Evolutionary conservation across 2,797 vertebrate species (phyloP).

Genomic region (Danio albolineatus): DNA sequence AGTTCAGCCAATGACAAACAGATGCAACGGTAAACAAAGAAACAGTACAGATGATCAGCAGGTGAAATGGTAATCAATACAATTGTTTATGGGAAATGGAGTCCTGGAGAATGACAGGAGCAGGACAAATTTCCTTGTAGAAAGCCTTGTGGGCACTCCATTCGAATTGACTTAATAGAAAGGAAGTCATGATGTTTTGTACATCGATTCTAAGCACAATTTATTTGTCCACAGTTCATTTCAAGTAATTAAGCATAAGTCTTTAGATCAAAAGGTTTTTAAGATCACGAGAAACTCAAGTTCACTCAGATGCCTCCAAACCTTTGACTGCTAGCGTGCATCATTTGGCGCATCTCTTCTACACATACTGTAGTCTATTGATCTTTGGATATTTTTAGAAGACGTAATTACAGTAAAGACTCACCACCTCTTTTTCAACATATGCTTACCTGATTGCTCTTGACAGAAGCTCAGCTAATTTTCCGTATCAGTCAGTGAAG

Average conservation of each 20-base stretch:
- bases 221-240: not conserved
- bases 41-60: no score
- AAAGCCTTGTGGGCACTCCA: no score
- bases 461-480: conserved; percentile 9
- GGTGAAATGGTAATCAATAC: no score
- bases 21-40: no score
- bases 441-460: conserved; percentile 24
- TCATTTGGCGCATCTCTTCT: not conserved
- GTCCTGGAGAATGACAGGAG: no score
- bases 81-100: no score
- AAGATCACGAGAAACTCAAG: not conserved
- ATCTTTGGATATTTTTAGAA: not conserved
- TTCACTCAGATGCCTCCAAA: not conserved
- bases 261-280: not conserved
- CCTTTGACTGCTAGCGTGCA: not conserved
- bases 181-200: no score
- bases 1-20: no score
- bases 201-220: not conserved
- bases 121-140: no score
- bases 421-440: conserved; percentile 14
- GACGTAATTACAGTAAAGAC: not conserved
- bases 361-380: not conserved
- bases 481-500: conserved; percentile 6
- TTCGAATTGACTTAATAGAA: no score
- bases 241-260: not conserved